Conservation (phyloP, 2,888 invertebrate species). For the Phalera bucephala region DNA sequence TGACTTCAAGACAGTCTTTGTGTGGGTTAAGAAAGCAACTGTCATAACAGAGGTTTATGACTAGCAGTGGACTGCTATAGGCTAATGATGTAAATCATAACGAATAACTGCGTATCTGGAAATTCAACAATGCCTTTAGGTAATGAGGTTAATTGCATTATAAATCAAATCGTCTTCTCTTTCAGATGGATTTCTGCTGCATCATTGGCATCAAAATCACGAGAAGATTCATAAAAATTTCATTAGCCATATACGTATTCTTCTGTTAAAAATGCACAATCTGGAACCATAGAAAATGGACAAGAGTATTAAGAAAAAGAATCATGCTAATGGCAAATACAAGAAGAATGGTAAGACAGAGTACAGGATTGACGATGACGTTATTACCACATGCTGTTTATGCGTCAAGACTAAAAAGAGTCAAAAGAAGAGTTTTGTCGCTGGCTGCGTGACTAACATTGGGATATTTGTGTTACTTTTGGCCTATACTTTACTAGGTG, state of each 20-base stretch:
- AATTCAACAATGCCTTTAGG: no score
- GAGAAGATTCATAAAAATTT: constrained; percentile 18
- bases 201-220: constrained; percentile 18
- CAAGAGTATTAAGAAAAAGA: constrained; percentile 70
- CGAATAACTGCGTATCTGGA: no score
- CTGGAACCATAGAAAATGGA: constrained; percentile 57
- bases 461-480: constrained; percentile 91
- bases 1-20: no score
- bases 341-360: constrained; percentile 72
- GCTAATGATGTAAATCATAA: no score
- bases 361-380: constrained; percentile 63
- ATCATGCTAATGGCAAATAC: constrained; percentile 70
- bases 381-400: constrained; percentile 72
- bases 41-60: no score
- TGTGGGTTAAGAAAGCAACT: no score
- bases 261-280: constrained; percentile 15
- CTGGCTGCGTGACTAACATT: constrained; percentile 90
- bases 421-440: constrained; percentile 75
- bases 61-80: no score
- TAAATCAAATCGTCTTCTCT: constrained; percentile 28
- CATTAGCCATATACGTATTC: constrained; percentile 11
- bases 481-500: constrained; percentile 88
- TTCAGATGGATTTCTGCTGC: constrained; percentile 40
- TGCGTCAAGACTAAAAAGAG: constrained; percentile 76
- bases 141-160: no score